Evolutionary conservation across 2,113 vertebrate genomes (phyloP).

Genomic region (Alethe diademata): DNA sequence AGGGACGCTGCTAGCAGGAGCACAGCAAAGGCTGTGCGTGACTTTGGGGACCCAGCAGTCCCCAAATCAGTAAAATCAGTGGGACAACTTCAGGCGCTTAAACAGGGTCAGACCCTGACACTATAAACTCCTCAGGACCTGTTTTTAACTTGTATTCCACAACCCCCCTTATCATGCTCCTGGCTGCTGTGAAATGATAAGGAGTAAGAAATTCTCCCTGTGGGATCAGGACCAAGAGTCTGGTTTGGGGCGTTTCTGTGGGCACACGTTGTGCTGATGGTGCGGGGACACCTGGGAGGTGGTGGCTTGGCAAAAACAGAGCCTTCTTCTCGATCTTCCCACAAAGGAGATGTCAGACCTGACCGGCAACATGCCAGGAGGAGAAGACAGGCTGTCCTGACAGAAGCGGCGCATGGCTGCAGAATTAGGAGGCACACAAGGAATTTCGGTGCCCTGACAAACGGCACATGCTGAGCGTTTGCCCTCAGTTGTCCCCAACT

Average conservation of each 20-base stretch:
- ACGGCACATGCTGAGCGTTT: rapidly evolving
- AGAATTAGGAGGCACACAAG: not conserved
- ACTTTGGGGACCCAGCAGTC: not conserved
- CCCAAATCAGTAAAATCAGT: not conserved
- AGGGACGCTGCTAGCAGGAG: rapidly evolving
- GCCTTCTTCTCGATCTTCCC: not conserved
- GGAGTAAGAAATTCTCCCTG: not conserved
- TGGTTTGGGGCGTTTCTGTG: rapidly evolving
- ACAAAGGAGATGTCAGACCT: not conserved
- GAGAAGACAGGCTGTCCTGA: not conserved
- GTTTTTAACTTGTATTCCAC: not conserved
- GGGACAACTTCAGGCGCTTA: not conserved
- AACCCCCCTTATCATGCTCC: not conserved
- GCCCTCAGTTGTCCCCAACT: rapidly evolving
- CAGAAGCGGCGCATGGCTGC: not conserved
- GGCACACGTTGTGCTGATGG: rapidly evolving
- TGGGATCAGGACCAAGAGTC: not conserved
- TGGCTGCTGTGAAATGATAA: not conserved
- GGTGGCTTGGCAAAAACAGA: rapidly evolving
- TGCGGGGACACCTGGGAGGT: rapidly evolving
- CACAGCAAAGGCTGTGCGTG: rapidly evolving
- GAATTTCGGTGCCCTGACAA: not conserved
- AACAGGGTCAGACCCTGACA: not conserved
- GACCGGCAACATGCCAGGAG: not conserved
- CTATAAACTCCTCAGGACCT: not conserved